A percentile compares a stretch with the other conserved stretches of the same genome.
Conservation (phyloP, 2,888 invertebrate genomes). For the Yponomeuta malinellus region DNA sequence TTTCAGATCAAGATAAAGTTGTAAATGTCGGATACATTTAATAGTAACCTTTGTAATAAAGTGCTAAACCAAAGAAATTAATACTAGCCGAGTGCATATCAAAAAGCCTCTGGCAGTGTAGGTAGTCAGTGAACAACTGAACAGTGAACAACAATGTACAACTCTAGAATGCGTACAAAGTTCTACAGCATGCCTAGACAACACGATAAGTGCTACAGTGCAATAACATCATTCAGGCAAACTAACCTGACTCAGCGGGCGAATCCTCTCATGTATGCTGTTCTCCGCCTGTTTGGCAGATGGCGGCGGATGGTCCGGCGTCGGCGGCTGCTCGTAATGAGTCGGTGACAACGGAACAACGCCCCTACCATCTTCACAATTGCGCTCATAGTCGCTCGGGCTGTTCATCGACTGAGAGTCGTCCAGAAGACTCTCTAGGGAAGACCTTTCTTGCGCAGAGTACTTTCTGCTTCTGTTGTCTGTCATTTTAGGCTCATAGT, state of each 20-base stretch:
- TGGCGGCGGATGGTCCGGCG: slow-evolving; percentile 96
- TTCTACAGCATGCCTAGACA: not conserved
- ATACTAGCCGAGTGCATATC: too few species aligned
- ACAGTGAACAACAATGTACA: not conserved
- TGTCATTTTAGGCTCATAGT: slow-evolving; percentile 72
- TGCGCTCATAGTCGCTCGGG: slow-evolving; percentile 65
- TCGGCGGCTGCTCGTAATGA: slow-evolving; percentile 93
- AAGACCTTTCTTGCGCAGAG: slow-evolving; percentile 72
- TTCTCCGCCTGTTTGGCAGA: slow-evolving; percentile 91
- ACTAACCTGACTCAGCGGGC: slow-evolving; percentile 93
- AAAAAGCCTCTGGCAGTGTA: too few species aligned
- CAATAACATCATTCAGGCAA: slow-evolving; percentile 34
- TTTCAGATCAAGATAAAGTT: too few species aligned
- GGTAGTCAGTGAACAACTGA: too few species aligned
- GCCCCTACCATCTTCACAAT: slow-evolving; percentile 55
- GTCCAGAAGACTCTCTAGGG: slow-evolving; percentile 77
- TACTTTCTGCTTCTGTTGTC: slow-evolving; percentile 60
- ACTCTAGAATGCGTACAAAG: not conserved
- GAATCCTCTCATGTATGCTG: slow-evolving; percentile 92
- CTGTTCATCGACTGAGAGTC: slow-evolving; percentile 71
- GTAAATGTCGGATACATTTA: too few species aligned
- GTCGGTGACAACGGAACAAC: slow-evolving; percentile 88
- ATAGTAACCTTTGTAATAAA: too few species aligned
- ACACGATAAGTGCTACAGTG: slow-evolving; percentile 16
- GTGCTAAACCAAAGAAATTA: too few species aligned